Evolutionary conservation across 1,140 invertebrate species (phyloP).

Genomic region (Heliconius melpomene): DNA sequence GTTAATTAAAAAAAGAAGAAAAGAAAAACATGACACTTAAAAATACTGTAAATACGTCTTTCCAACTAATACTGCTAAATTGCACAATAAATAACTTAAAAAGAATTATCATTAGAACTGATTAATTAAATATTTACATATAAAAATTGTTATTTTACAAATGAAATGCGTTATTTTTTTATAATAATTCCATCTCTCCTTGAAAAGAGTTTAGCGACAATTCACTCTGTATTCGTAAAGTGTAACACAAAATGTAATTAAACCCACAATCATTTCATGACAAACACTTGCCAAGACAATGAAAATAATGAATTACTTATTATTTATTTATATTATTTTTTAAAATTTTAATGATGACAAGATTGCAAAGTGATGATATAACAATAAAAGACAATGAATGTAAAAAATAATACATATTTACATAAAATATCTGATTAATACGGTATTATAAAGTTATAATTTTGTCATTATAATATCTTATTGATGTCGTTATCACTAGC

Average conservation of each 20-base stretch:
- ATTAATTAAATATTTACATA: slow-evolving; percentile 53
- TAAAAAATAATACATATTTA: slow-evolving; percentile 19
- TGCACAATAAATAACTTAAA: slow-evolving; percentile 79
- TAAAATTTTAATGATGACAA: slow-evolving; percentile 24
- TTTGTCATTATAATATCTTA: background rate
- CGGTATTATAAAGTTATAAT: slow-evolving; percentile 12
- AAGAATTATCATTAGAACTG: slow-evolving; percentile 46
- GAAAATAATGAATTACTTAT: slow-evolving; percentile 6
- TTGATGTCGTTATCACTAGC: background rate
- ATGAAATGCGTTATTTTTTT: slow-evolving; percentile 16
- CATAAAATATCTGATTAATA: background rate
- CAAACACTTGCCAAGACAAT: background rate
- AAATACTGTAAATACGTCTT: slow-evolving; percentile 36
- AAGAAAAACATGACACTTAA: slow-evolving; percentile 13
- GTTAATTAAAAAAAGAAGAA: slow-evolving; percentile 19
- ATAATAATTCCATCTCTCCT: background rate
- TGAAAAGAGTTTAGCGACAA: background rate
- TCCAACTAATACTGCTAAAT: slow-evolving; percentile 73
- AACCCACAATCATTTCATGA: background rate
- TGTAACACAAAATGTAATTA: background rate
- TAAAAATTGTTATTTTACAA: slow-evolving; percentile 34
- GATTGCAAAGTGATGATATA: slow-evolving; percentile 19
- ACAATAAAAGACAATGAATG: background rate
- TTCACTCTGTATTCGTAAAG: background rate
- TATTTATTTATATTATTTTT: background rate